Conservation (phyloP, 2,888 invertebrate species). For the Leucophenga montana region DNA sequence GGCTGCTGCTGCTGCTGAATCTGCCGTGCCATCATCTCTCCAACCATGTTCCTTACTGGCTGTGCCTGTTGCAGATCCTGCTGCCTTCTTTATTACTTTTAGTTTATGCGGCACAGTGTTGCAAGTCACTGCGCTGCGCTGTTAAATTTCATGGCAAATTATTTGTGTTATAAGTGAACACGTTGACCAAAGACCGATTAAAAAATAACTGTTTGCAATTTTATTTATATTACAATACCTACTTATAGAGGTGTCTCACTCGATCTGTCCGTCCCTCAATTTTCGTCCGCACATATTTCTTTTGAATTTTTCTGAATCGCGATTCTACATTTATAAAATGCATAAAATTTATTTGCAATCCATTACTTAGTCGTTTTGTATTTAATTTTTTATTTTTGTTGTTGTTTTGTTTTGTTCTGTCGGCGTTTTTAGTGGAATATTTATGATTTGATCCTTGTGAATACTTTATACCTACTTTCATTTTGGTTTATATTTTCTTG, state of each 20-base stretch:
- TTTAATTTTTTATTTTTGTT: background rate
- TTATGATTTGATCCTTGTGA: conserved; percentile 43
- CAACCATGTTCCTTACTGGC: background rate
- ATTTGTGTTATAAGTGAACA: conserved; percentile 30
- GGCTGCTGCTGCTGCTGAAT: conserved; percentile 45
- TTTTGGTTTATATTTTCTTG: conserved; percentile 45
- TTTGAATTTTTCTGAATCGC: conserved; percentile 48
- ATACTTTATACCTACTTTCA: conserved; percentile 3
- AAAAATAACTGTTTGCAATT: conserved; percentile 60
- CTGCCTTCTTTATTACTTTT: conserved; percentile 55
- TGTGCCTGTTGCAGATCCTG: background rate
- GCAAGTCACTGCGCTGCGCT: conserved; percentile 38
- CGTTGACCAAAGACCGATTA: conserved; percentile 52
- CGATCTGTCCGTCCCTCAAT: conserved; percentile 11
- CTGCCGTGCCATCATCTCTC: conserved; percentile 26
- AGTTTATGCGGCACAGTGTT: conserved; percentile 60
- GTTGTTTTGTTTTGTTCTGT: conserved; percentile 26
- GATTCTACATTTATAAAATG: conserved; percentile 47
- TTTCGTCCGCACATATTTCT: conserved; percentile 30
- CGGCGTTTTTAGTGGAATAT: conserved; percentile 56
- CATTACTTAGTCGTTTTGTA: conserved; percentile 31
- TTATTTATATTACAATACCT: conserved; percentile 51
- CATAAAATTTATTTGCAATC: conserved; percentile 57
- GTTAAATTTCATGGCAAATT: conserved; percentile 53
- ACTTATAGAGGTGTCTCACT: background rate